Conservation (phyloP, 2,797 vertebrate genomes). For the Sciurus vulgaris region DNA sequence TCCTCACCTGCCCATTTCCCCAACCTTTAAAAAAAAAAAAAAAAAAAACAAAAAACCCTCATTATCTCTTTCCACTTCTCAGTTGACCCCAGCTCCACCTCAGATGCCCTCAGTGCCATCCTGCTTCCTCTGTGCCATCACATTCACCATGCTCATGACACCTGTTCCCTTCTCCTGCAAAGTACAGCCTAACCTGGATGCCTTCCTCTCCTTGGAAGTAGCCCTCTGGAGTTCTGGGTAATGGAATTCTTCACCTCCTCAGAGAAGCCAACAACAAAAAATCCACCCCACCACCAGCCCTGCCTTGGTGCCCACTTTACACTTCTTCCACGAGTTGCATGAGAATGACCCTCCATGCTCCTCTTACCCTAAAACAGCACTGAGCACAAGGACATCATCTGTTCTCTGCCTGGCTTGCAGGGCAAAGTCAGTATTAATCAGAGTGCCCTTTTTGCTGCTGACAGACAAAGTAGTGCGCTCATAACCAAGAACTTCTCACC, state of each 20-base stretch:
- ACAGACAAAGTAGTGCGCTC: slow-evolving; percentile 20
- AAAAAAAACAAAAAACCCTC: not conserved
- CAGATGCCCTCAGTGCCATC: not conserved
- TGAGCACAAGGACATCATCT: not conserved
- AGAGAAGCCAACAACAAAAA: not conserved
- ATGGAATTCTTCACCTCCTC: not conserved
- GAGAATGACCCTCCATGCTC: not conserved
- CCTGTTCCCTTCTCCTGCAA: not conserved
- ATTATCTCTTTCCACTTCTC: not conserved
- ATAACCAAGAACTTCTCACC: slow-evolving; percentile 58
- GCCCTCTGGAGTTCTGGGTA: not conserved
- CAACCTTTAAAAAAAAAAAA: not conserved
- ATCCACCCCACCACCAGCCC: not conserved
- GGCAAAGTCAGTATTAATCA: slow-evolving; percentile 71
- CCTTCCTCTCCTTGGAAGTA: slow-evolving; percentile 24
- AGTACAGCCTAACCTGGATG: not conserved
- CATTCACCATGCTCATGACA: not conserved
- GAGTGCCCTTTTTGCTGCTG: slow-evolving; percentile 72
- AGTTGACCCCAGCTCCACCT: not conserved
- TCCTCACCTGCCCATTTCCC: not conserved
- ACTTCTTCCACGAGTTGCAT: not conserved
- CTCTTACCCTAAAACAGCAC: not conserved
- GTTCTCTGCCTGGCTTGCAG: not conserved
- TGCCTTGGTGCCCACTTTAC: not conserved
- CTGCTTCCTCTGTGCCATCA: not conserved